A percentile compares a stretch with the other conserved stretches of the same genome.
phyloP scores from a whole-genome alignment of 2,113 vertebrate genomes.

The Sialia sialis region DNA sequence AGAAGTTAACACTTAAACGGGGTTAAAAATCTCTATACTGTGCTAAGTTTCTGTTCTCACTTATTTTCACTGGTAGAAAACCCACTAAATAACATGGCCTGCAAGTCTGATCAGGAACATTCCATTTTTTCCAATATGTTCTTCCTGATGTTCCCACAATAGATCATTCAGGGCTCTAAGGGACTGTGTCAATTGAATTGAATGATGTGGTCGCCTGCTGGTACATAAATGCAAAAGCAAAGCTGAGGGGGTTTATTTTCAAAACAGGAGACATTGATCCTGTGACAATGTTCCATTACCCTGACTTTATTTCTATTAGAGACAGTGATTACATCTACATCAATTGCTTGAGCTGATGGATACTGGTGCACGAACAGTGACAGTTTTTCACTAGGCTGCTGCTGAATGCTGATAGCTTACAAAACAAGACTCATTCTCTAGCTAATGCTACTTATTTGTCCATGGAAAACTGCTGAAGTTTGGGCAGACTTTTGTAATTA shows the following conservation, averaged over 20 bases:
- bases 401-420: background rate
- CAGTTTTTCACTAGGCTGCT: background rate
- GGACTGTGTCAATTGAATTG: slow-evolving; percentile 50
- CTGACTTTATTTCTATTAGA: slow-evolving; percentile 54
- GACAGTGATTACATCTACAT: slow-evolving; percentile 61
- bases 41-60: background rate
- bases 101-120: slow-evolving; percentile 17
- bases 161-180: slow-evolving; percentile 47
- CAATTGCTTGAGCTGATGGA: slow-evolving; percentile 36
- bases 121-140: slow-evolving; percentile 9
- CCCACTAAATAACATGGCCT: background rate
- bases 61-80: slow-evolving; percentile 11
- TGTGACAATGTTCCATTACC: slow-evolving; percentile 57
- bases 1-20: background rate
- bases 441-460: background rate
- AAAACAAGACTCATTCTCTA: background rate
- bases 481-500: background rate
- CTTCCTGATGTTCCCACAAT: slow-evolving; percentile 53
- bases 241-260: slow-evolving; percentile 62
- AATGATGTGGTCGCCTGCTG: slow-evolving; percentile 49
- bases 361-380: slow-evolving; percentile 18
- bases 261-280: slow-evolving; percentile 61
- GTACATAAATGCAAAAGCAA: slow-evolving; percentile 54
- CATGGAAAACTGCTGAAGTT: background rate
- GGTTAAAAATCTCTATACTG: background rate